Evolutionary conservation across 2,888 invertebrate species (phyloP).

Genomic region (Cephus rjabovi): DNA sequence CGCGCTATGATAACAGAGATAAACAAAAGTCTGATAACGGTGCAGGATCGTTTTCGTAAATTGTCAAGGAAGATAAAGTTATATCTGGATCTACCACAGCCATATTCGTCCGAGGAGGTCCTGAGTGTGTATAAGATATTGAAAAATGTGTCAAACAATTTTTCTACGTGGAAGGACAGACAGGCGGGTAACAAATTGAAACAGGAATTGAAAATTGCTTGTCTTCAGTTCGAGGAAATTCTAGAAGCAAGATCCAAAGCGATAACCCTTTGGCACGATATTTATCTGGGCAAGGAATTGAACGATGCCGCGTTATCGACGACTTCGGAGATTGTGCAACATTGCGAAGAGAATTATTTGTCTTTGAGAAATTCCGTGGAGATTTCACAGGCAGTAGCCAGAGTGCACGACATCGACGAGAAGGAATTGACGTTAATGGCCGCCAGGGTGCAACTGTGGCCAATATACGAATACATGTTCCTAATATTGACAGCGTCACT

Average conservation of each 20-base stretch:
- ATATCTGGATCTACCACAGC: conserved; percentile 39
- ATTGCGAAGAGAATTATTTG: conserved; percentile 29
- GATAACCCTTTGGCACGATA: conserved; percentile 41
- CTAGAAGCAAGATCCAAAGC: conserved; percentile 30
- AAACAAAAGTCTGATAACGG: conserved; percentile 30
- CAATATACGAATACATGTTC: conserved; percentile 71
- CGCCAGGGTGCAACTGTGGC: conserved; percentile 68
- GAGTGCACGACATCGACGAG: conserved; percentile 13
- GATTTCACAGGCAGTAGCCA: conserved; percentile 22
- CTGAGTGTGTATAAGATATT: conserved; percentile 35
- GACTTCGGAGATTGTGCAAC: conserved; percentile 33
- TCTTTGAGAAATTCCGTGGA: conserved; percentile 30
- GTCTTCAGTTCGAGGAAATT: conserved; percentile 35
- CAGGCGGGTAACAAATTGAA: conserved; percentile 25
- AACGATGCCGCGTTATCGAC: conserved; percentile 23
- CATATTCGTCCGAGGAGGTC: conserved; percentile 43
- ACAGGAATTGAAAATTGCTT: conserved; percentile 39
- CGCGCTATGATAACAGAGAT: conserved; percentile 48
- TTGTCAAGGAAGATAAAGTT: conserved; percentile 49
- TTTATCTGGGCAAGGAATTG: conserved; percentile 35
- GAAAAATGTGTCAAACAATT: conserved; percentile 27
- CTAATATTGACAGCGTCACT: conserved; percentile 57
- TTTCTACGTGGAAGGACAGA: conserved; percentile 34
- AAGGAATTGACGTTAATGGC: conserved; percentile 45
- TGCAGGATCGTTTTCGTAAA: conserved; percentile 49